Base-by-base conservation (phyloP, 37 sponge, comb jelly and placozoan genomes). In the Ephydatia muelleri region DNA sequence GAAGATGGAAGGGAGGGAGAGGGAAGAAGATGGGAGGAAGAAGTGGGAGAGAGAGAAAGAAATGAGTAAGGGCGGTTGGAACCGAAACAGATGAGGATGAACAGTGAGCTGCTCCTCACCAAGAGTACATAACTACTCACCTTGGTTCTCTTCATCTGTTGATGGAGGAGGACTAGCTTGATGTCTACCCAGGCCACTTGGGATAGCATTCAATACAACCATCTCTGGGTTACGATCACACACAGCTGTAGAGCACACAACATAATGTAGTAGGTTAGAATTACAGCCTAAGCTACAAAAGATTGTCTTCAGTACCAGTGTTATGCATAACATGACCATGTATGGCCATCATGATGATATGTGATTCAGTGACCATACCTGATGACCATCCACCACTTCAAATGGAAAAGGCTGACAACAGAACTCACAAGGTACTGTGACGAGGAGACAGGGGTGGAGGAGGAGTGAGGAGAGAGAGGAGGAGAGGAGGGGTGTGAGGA, bases 401-500 rank as follows among this genome's bases (percentile, higher is more conserved):
- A 81, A 21, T 28, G 84, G 77, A 9, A 92, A 39, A 26, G 30
- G 67, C 57, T 82, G 70, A 2, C 36, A 38, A 87, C 91, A 91
- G 67, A 87, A 83, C 40, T 91, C 83, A 65, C 91, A 91, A 1
- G 91, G 91, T 73, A 34, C 69, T 38, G 39, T 33, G 68, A 23
- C 64, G 30, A 21, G 22, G 30, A 31, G 38, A 22, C 35, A n/a
- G n/a, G n/a, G n/a, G n/a, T n/a, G n/a, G n/a, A n/a, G n/a, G n/a
- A n/a, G 8, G 38, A 35, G 76, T 23, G 76, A 36, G 35, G 40
- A n/a, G n/a, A n/a, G n/a, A n/a, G n/a, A n/a, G n/a, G n/a, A n/a
- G n/a, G n/a, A n/a, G n/a, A n/a, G n/a, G n/a, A n/a, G n/a, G n/a
- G n/a, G n/a, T n/a, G n/a, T n/a, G n/a, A n/a, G n/a, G n/a, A n/a